Evolutionary conservation across 2,888 invertebrate species (phyloP), one percentile per base, ranked within the genome.

Genomic region (Coremacera marginata): DNA sequence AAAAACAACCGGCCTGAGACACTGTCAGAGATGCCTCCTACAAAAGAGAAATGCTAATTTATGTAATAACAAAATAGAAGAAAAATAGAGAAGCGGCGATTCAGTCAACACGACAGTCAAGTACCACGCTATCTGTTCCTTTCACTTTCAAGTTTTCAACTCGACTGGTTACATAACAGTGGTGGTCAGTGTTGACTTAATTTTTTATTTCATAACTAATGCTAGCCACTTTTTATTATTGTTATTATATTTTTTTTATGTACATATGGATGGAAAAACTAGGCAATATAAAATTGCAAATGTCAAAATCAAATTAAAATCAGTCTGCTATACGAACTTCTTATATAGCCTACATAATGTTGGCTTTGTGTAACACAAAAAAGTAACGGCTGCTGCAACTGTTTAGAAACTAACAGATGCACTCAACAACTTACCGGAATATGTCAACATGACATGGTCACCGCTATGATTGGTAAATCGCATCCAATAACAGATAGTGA

Each of bases 401-500:
- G 14, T 37, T 37, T 37, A 7, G 37, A 37, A 8, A 37, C 8
- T 37, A 11, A 44, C 11, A 44, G 2, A 11, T 44, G 3, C 11
- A 44, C 44, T 44, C 4, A 44, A 44, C 16, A 0, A 90, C 91
- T 93, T 87, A 96, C 96, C 93, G 84, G 95, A 92, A 87, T 96
- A 96, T 19, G 95, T 95, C 86, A 96, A 94, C 74, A 96, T 88
- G 0, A 95, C 95, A 90, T 96, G 96, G 86, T 96, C 95, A 78
- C 93, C 94, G 31, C 93, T 93, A 86, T 96, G 95, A 85, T 95
- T 96, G 83, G 93, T 92, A 85, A 95, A 95, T 84, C 95, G 94
- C 83, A 92, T 93, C 96, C 96, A 96, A 89, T 93, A 92, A 86
- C 96, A 96, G 11, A 96, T 90, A 0, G 95, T 95, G 87, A 95